Base-by-base conservation (phyloP, 2,113 vertebrate genomes). In the Tautogolabrus adspersus region DNA sequence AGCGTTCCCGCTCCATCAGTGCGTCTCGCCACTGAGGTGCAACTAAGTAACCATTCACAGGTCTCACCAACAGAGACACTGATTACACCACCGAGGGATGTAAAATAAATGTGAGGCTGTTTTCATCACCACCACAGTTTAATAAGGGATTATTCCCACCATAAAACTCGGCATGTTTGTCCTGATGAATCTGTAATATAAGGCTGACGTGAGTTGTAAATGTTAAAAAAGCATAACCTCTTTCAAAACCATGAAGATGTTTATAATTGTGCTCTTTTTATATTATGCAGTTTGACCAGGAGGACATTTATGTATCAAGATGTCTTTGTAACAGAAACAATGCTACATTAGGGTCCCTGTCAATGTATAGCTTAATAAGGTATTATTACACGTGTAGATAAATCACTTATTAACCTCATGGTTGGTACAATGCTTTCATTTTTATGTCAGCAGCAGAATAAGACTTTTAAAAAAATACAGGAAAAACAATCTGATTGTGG, bases 1-100 rank as follows among this genome's bases (percentile, higher is more conserved):
- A 67, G 3, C 91, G 66, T 5, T 85, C 91, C 58, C 89, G 88
- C 0, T 90, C 93, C 44, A 73, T 92, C 0, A 77, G 93, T 1
- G 81, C 83, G 0, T 68, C 94, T 26, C 80, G 83, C 22, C 94
- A 87, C 88, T 96, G 92, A 96, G 18, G 10, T 7, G 18, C 8
- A 21, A 18, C 26, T 49, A 38, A 38, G 19, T 21, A 54, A 58
- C 26, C 51, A 56, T 62, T 62, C n/a, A 16, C 19, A 13, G 7
- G 34, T 42, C 57, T 59, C 77, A 62, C 52, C 64, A 9, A 3
- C 46, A 3, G 42, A 52, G 42, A 51, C 54, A 57, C 47, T 37
- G 62, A 75, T n/a, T 49, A 16, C n/a, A n/a, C 21, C 70, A 15
- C 58, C 30, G 54, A 63, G 8, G 22, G 52, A 49, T 30, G 65